Evolutionary conservation across 2,888 invertebrate genomes (phyloP), one percentile per base, ranked within the genome.

Genomic region (Chrysopilus asiliformis): DNA sequence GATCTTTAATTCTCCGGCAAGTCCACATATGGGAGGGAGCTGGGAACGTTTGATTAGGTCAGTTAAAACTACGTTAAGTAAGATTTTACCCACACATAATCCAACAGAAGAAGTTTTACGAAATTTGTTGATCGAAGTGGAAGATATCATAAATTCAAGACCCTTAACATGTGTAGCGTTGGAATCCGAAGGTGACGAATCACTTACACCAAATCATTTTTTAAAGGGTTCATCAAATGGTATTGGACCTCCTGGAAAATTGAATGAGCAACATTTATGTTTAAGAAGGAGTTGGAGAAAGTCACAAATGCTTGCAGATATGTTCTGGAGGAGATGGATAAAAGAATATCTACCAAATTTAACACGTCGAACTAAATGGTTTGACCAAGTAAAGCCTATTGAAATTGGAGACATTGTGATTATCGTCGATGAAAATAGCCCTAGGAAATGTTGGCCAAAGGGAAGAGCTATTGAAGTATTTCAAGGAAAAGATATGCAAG

Each of bases 391-490:
- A 19, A 33, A 38, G 24, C 30, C 42, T 2, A 22, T 41, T 34
- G 42, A 2, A 39, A 12, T 19, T 6, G 26, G 27, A 5, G 18
- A 45, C 20, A 20, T 41, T 9, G 45, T 44, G 2, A 19, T 48
- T 4, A 26, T 48, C 6, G 45, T 46, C 12, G 47, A 48, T 18
- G 42, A 45, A 4, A 44, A 43, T 24, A 33, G 40, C 16, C 40
- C 42, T n/a, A 45, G 51, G 10, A 44, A 45, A n/a, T 31, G 43
- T 6, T 49, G 50, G 48, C 42, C 37, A n/a, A 42, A 44, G 17
- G 46, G 45, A 20, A 31, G 39, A 24, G 38, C 45, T 31, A 33
- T 34, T 4, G 31, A 42, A 25, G 36, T 40, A 1, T 43, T 43
- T 24, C 34, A 40, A 4, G 50, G 47, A 2, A n/a, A 33, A 22